These are phyloP conservation scores for Papilio polyxenes DNA, from an alignment of 1,140 invertebrate genomes.

Conservation along the genomic window DNA sequence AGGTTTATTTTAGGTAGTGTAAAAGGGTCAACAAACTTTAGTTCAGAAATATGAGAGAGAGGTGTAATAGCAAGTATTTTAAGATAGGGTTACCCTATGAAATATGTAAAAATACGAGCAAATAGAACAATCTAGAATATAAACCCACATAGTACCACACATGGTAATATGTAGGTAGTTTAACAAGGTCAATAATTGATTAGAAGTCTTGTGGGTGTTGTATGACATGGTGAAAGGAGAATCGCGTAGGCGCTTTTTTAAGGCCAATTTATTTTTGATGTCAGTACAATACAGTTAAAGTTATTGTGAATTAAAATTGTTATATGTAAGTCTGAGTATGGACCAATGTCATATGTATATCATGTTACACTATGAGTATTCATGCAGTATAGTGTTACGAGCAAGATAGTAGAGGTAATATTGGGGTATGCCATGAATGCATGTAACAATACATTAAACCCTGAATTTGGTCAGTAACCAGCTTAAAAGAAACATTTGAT, in stretches of 20 bases:
- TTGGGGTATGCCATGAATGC: too few species aligned
- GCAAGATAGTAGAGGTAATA: too few species aligned
- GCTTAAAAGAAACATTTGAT: too few species aligned
- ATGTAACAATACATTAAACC: too few species aligned
- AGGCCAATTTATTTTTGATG: neutral
- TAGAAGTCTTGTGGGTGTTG: slow-evolving; percentile 8
- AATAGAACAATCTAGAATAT: slow-evolving; percentile 9
- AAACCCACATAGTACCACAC: neutral
- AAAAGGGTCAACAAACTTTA: too few species aligned
- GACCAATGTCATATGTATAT: too few species aligned
- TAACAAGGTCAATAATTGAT: slow-evolving; percentile 1
- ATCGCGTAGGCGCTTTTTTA: neutral
- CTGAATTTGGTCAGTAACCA: too few species aligned
- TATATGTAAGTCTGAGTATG: too few species aligned
- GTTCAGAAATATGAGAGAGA: too few species aligned
- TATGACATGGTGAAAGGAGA: slow-evolving; percentile 4
- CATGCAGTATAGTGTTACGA: too few species aligned
- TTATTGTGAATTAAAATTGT: neutral
- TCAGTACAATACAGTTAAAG: neutral
- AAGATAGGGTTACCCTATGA: neutral
- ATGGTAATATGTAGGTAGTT: neutral
- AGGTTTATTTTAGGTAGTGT: too few species aligned
- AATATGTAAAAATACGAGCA: neutral
- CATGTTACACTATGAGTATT: too few species aligned
- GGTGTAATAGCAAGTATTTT: neutral